Conservation (phyloP, 2,113 vertebrate genomes). For the Aramus guarauna region DNA sequence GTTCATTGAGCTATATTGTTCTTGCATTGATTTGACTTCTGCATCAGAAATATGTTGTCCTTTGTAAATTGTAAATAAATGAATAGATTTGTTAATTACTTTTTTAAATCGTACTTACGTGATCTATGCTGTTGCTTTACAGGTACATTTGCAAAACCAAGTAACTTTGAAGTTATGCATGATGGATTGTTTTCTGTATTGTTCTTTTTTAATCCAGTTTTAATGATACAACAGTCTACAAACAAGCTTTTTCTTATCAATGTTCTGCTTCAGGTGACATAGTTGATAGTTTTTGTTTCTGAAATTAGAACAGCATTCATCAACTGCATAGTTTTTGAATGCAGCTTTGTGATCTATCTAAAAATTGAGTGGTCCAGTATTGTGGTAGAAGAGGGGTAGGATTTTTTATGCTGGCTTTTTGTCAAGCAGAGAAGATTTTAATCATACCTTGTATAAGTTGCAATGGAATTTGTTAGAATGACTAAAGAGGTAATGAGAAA, state of each 20-base stretch:
- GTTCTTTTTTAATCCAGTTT: background rate
- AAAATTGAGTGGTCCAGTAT: background rate
- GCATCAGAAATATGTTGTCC: background rate
- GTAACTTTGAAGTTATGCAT: background rate
- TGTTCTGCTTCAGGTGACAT: background rate
- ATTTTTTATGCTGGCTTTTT: background rate
- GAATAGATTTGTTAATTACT: background rate
- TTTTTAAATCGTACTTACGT: background rate
- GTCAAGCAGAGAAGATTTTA: constrained; percentile 28
- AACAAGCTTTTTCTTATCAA: background rate
- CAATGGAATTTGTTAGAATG: constrained; percentile 11
- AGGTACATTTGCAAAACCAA: background rate
- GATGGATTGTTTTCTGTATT: background rate
- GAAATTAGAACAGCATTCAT: background rate
- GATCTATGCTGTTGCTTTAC: background rate
- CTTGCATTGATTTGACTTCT: background rate
- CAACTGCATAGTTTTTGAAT: background rate
- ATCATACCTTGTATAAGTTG: background rate
- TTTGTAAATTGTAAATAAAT: background rate
- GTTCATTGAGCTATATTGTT: background rate
- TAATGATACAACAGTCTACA: background rate
- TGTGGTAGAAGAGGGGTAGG: background rate
- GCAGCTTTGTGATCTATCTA: background rate
- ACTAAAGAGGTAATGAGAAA: constrained; percentile 52
- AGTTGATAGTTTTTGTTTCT: background rate